Base-by-base conservation (phyloP, 2,888 invertebrate species). In the Amiota minor region DNA sequence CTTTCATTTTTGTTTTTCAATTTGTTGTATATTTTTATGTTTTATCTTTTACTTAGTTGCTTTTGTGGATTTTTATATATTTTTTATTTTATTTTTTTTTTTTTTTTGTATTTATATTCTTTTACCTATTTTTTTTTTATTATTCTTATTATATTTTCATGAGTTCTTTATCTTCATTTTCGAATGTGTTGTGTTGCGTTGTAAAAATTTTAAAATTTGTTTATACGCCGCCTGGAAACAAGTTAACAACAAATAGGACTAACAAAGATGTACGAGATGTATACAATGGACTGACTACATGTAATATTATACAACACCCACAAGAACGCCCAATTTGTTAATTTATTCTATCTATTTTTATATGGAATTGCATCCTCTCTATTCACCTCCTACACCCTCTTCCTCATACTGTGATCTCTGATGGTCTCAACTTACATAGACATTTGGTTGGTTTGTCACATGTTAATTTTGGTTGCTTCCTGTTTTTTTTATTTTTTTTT, bases 31-130 rank as follows among this genome's bases (percentile, higher is more conserved):
- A 23, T 70, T 70, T 11, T 14, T 6, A 56, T 56, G 47, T 46
- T 56, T 59, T 49, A 47, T 59, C 45, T 9, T 47, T 70, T 62
- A 35, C 35, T 35, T 35, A 35, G 35, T 47, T 67, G n/a, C 23
- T 59, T 59, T 59, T 59, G 20, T 35, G 10, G 23, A 10, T 64
- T 64, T 64, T n/a, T 18, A 0, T 35, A 0, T 35, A 12, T 20
- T 59, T 59, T 12, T 59, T 59, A n/a, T 59, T 16, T 59, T 18
- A 14, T n/a, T n/a, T 20, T n/a, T 10, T 14, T 35, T 45, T 35
- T 45, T 64, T 64, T 53, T n/a, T 3, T 53, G 50, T 16, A 46
- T 47, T 59, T 77, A 75, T 79, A 72, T 79, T 78, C 76, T 65
- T 71, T 75, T 71, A 68, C 70, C 62, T 14, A 64, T 46, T 67